Percentiles rank a stretch among this genome's conserved stretches.
Evolutionary conservation across 1,140 invertebrate genomes (phyloP).

Genomic region (Mercenaria mercenaria): DNA sequence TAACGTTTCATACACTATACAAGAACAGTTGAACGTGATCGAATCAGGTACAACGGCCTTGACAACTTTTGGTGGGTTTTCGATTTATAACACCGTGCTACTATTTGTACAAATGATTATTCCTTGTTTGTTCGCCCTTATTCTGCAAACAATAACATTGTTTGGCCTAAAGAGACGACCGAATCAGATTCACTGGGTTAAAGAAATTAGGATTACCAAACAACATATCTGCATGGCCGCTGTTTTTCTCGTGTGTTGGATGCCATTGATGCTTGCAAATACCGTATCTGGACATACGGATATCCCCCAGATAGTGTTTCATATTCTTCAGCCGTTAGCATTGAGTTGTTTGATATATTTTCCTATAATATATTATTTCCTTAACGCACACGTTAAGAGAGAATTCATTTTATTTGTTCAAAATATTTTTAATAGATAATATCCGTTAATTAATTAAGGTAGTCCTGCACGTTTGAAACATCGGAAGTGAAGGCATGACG

Average conservation of each 20-base stretch:
- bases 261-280: constrained; percentile 6
- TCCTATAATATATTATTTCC: constrained; percentile 35
- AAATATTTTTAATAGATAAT: background rate
- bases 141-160: constrained; percentile 19
- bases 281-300: background rate
- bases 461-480: too few relatives aligned
- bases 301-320: background rate
- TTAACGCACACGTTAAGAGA: constrained; percentile 37
- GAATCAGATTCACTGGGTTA: constrained; percentile 50
- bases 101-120: constrained; percentile 11
- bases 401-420: background rate
- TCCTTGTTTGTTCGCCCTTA: background rate
- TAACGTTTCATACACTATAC: background rate
- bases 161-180: constrained; percentile 1
- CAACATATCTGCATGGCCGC: constrained; percentile 35
- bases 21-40: background rate
- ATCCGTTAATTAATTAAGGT: too few relatives aligned
- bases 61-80: background rate
- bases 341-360: constrained; percentile 26
- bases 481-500: too few relatives aligned
- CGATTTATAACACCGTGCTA: constrained; percentile 1
- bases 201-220: constrained; percentile 46
- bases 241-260: constrained; percentile 1
- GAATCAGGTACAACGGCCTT: background rate
- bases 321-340: constrained; percentile 21